These are phyloP conservation scores for Lasioglossum leucozonium DNA, from an alignment of 2,888 invertebrate species.

Conservation along the genomic window DNA sequence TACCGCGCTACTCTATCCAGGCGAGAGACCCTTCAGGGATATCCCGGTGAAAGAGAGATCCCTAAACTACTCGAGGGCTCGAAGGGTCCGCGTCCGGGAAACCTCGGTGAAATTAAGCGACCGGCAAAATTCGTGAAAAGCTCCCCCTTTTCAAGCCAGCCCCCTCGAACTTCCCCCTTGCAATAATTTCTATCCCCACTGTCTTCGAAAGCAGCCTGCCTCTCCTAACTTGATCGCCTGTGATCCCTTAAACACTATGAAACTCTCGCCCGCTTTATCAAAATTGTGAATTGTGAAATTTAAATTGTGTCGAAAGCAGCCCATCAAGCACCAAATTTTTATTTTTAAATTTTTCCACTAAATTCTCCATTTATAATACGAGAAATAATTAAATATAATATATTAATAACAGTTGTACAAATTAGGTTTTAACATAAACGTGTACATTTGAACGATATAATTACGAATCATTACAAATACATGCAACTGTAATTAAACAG, in stretches of 20 bases:
- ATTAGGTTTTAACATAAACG: too few relatives aligned
- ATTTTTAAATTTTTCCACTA: too few relatives aligned
- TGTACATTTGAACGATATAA: not conserved
- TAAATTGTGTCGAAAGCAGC: too few relatives aligned
- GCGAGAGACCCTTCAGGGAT: constrained; percentile 42
- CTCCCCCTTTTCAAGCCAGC: constrained; percentile 12
- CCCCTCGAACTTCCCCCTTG: constrained; percentile 28
- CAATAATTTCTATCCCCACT: not conserved
- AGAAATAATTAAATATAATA: not conserved
- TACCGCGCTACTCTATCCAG: constrained; percentile 44
- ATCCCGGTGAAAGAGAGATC: constrained; percentile 44
- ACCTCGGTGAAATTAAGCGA: constrained; percentile 62
- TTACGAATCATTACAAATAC: not conserved
- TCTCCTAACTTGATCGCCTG: not conserved
- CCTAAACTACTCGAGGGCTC: constrained; percentile 28
- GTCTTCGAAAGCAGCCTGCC: constrained; percentile 2
- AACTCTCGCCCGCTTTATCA: too few relatives aligned
- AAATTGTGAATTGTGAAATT: too few relatives aligned
- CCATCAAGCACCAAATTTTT: too few relatives aligned
- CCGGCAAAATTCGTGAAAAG: constrained; percentile 59
- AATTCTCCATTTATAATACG: not conserved
- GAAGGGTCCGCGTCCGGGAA: constrained; percentile 35
- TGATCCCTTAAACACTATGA: not conserved
- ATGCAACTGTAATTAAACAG: not conserved
- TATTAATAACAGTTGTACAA: not conserved